These are phyloP conservation scores for Schizothorax lantsangensis DNA, from an alignment of 2,797 vertebrate species.

Conservation along the genomic window DNA sequence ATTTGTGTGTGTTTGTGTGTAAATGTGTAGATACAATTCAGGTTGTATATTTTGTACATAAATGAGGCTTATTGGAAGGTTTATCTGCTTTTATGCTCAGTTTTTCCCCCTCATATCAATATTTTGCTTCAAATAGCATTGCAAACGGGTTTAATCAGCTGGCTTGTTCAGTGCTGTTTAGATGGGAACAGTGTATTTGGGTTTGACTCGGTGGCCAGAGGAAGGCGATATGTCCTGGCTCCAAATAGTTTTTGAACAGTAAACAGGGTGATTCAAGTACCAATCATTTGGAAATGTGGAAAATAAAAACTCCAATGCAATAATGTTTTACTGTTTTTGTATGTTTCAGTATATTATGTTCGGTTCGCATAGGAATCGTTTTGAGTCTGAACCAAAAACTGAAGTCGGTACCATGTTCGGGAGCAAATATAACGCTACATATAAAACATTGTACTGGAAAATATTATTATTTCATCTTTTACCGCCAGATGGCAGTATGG, in stretches of 20 bases:
- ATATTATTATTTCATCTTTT: neutral
- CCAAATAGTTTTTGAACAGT: conserved; percentile 20
- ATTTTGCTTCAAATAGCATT: conserved; percentile 47
- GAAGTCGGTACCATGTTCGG: neutral
- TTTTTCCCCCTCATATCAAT: conserved; percentile 39
- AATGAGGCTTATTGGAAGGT: conserved; percentile 41
- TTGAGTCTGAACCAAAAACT: neutral
- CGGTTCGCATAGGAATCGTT: neutral
- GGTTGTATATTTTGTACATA: conserved; percentile 60
- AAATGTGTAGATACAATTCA: conserved; percentile 49
- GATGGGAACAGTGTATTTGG: conserved; percentile 11
- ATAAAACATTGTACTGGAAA: neutral
- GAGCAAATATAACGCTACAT: neutral
- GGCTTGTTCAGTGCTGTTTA: conserved; percentile 38
- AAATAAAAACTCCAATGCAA: conserved; percentile 37
- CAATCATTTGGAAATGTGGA: conserved; percentile 41
- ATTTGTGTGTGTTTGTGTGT: conserved; percentile 53
- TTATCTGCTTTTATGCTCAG: conserved; percentile 51
- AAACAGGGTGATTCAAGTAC: conserved; percentile 33
- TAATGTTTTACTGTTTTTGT: neutral
- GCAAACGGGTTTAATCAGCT: conserved; percentile 25
- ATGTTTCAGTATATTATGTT: too few species aligned
- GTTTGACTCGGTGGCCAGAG: conserved; percentile 20
- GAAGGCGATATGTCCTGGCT: neutral
- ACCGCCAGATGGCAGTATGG: conserved; percentile 45